Conservation (phyloP, 2,797 vertebrate species). For the Crocodylus rhombifer region DNA sequence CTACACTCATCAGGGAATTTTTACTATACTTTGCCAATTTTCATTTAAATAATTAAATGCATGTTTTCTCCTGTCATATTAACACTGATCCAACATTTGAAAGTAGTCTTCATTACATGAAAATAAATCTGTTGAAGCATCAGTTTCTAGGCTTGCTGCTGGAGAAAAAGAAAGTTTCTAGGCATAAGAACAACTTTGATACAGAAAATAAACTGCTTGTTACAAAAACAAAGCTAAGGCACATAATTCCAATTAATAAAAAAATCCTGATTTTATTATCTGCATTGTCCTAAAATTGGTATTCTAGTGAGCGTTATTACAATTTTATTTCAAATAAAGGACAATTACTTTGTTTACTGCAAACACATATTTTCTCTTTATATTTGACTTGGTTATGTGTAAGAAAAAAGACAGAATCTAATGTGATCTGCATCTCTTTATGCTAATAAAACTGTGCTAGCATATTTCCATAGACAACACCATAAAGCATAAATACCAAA, state of each 20-base stretch:
- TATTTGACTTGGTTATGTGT: conserved; percentile 25
- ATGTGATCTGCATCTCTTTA: conserved; percentile 73
- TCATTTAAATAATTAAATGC: background rate
- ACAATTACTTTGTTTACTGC: background rate
- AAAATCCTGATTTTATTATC: background rate
- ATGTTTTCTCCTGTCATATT: background rate
- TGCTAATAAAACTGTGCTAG: conserved; percentile 68
- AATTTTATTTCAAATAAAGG: background rate
- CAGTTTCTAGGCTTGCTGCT: background rate
- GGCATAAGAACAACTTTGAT: background rate
- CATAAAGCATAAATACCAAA: conserved; percentile 69
- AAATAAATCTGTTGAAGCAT: background rate
- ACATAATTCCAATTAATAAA: background rate
- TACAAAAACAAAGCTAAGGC: background rate
- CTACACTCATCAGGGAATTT: background rate
- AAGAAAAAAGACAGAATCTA: conserved; percentile 39
- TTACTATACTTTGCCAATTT: background rate
- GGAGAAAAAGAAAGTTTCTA: conserved; percentile 41
- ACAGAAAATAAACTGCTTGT: background rate
- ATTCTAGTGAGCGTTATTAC: background rate
- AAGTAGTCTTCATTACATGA: background rate
- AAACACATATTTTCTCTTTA: background rate
- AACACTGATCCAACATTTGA: background rate
- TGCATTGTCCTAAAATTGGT: background rate
- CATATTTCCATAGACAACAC: conserved; percentile 66